phyloP scores from a whole-genome alignment of 2,797 vertebrate species.

The Rhinophrynus dorsalis region DNA sequence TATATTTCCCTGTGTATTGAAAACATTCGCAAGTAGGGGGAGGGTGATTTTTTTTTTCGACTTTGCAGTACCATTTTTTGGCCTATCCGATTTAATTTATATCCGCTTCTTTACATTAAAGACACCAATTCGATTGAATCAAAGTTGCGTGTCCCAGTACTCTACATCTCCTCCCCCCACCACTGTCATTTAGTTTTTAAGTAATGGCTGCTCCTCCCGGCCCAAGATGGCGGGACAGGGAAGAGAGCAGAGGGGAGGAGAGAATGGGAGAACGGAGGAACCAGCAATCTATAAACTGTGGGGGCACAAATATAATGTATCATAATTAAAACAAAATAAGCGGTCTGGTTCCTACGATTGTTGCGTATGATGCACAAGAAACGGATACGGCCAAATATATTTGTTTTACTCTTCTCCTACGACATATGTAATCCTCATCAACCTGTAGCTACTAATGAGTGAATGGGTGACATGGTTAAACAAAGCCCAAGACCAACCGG shows the following conservation, averaged over 20 bases:
- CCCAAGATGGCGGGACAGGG: constrained; percentile 86
- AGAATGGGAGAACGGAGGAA: constrained; percentile 54
- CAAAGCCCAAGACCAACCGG: neutral
- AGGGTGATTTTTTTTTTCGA: too few relatives aligned
- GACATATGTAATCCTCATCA: neutral
- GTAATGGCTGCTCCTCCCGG: constrained; percentile 82
- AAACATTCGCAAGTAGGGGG: too few relatives aligned
- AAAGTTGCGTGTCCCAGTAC: neutral
- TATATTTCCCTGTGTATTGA: too few relatives aligned
- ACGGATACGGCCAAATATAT: neutral
- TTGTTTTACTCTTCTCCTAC: neutral
- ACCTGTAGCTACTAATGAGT: constrained; percentile 33
- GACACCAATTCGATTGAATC: too few relatives aligned
- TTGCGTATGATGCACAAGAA: neutral
- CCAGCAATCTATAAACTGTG: constrained; percentile 54
- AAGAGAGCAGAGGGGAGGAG: constrained; percentile 69
- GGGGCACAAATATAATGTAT: neutral
- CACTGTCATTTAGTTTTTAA: constrained; percentile 77
- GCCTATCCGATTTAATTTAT: too few relatives aligned
- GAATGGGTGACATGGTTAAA: neutral
- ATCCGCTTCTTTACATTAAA: too few relatives aligned
- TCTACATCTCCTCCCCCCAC: constrained; percentile 26
- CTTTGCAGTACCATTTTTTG: too few relatives aligned
- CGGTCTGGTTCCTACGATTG: neutral
- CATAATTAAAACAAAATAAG: neutral